phyloP scores from a whole-genome alignment of 2,888 invertebrate genomes.

The Caenorhabditis parvicauda region DNA sequence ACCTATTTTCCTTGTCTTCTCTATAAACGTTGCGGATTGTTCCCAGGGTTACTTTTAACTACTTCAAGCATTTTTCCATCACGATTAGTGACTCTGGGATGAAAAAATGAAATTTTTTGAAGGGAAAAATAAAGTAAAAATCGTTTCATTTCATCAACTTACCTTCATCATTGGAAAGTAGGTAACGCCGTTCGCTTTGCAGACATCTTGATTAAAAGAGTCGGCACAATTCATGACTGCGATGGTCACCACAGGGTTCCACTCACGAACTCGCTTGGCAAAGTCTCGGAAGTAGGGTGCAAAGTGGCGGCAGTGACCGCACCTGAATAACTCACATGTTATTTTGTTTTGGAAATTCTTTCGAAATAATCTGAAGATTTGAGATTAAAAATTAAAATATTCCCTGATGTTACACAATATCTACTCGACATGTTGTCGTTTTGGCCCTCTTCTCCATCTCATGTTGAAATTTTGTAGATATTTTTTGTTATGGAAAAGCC shows the following conservation, averaged over 20 bases:
- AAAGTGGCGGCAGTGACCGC: slow-evolving; percentile 88
- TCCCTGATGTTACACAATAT: not conserved
- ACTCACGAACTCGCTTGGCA: slow-evolving; percentile 67
- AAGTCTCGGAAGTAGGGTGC: slow-evolving; percentile 81
- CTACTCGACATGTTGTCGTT: too few species aligned
- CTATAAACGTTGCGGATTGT: too few species aligned
- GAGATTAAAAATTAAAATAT: too few species aligned
- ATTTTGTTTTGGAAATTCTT: too few species aligned
- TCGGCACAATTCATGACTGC: slow-evolving; percentile 61
- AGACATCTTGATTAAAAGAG: slow-evolving; percentile 51
- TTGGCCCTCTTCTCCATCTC: slow-evolving; percentile 11
- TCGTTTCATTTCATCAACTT: not conserved
- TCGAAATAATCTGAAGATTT: too few species aligned
- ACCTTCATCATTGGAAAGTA: slow-evolving; percentile 61
- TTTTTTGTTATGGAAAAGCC: too few species aligned
- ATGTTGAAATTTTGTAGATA: not conserved
- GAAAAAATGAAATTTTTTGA: too few species aligned
- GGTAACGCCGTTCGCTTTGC: slow-evolving; percentile 54
- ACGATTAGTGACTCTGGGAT: too few species aligned
- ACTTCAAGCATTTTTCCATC: too few species aligned
- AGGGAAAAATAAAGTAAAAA: slow-evolving; percentile 6
- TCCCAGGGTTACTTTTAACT: too few species aligned
- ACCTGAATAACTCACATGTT: slow-evolving; percentile 64
- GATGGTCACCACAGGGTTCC: slow-evolving; percentile 41
- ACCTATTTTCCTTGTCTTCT: too few species aligned